These are phyloP conservation scores for Leptodactylus fuscus DNA, from an alignment of 2,113 vertebrate genomes.

Conservation along the genomic window DNA sequence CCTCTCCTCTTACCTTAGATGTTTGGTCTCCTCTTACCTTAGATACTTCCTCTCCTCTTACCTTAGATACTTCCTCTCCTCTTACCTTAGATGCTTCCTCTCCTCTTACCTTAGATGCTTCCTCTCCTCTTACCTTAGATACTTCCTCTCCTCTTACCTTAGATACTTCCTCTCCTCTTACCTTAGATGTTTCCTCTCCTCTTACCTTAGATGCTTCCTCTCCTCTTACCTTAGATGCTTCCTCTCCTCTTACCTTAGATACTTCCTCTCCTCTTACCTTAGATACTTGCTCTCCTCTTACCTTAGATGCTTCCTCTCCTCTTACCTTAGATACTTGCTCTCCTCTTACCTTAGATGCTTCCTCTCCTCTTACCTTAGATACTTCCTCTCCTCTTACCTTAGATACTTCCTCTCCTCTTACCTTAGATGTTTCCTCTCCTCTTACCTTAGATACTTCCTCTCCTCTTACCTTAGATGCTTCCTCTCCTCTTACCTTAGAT, in stretches of 20 bases:
- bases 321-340: too few relatives aligned
- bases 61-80: background rate
- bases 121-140: background rate
- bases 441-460: too few relatives aligned
- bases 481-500: too few relatives aligned
- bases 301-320: too few relatives aligned
- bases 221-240: background rate
- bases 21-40: too few relatives aligned
- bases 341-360: too few relatives aligned
- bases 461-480: too few relatives aligned
- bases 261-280: too few relatives aligned
- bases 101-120: background rate
- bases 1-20: too few relatives aligned
- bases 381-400: background rate
- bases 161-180: background rate
- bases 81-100: background rate
- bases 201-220: background rate
- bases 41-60: too few relatives aligned
- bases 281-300: too few relatives aligned
- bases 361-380: background rate
- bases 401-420: background rate
- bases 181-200: background rate
- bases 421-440: background rate
- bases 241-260: background rate
- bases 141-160: too few relatives aligned